Conservation (phyloP, 1,140 invertebrate genomes). For the Sycophaga agraensis region DNA sequence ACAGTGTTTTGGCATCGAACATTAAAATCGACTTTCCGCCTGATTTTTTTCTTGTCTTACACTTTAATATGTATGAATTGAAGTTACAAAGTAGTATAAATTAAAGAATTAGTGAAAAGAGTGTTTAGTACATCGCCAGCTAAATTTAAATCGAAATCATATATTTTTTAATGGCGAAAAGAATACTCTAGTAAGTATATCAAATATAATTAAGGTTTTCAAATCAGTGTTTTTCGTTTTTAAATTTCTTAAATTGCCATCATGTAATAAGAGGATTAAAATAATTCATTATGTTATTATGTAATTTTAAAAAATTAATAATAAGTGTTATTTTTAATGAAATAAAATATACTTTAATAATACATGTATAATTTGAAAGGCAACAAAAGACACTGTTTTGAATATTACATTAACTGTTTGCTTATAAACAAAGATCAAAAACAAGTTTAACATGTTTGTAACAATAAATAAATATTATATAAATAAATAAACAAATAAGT, state of each 20-base stretch:
- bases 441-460: slow-evolving; percentile 3
- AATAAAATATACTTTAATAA: too few species aligned
- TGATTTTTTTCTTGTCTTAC: too few species aligned
- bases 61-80: too few species aligned
- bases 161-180: background rate
- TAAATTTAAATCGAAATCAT: background rate
- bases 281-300: too few species aligned
- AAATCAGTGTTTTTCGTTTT: slow-evolving; percentile 9
- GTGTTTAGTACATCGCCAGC: too few species aligned
- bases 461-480: background rate
- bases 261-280: too few species aligned
- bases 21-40: slow-evolving; percentile 24
- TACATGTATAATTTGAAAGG: background rate
- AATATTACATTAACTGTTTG: background rate
- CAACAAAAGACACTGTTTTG: slow-evolving; percentile 11
- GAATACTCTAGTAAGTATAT: background rate
- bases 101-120: background rate
- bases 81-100: too few species aligned
- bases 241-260: too few species aligned
- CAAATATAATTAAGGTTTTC: background rate
- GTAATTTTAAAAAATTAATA: too few species aligned
- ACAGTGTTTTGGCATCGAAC: slow-evolving; percentile 28
- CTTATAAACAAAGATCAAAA: background rate
- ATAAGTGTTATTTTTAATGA: too few species aligned
- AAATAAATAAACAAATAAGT: slow-evolving; percentile 7